Evolutionary conservation across 1,140 invertebrate species (phyloP), one percentile per base, ranked within the genome.

Genomic region (Pogonognathellus flavescens): DNA sequence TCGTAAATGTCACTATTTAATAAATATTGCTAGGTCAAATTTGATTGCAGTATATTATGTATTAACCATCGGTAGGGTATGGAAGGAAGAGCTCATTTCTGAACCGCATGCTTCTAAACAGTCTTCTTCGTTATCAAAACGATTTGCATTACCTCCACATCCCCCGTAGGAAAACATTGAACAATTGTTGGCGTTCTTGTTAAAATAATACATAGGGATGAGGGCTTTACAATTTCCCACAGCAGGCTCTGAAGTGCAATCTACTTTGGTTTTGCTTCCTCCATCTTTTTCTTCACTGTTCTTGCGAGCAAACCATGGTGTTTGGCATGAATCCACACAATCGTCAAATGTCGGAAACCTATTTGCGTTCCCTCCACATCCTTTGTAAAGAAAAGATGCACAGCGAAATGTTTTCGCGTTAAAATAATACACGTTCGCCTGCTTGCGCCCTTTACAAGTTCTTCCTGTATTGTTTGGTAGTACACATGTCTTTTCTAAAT

Each of bases 131-230:
- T 70, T 57, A 83, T 60, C 49, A 10, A 83, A 83, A 7, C 82
- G 55, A 70, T 83, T 83, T n/a, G 22, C 52, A 53, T 83, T 83
- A 18, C 82, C 82, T 66, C 57, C 50, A 14, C 82, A 83, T 6
- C 82, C 82, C 62, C 82, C 82, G 16, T 83, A 83, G 14, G 10
- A 41, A 53, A 83, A 83, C 22, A 10, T 20, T 10, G 13, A 50
- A n/a, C 82, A 83, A 4, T 52, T 62, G 13, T 70, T 70, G 0
- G 25, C 18, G 20, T 20, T 9, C 11, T 52, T 22, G 16, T 83
- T 25, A 20, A 18, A 83, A 66, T 83, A 66, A 22, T 31, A 83
- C 82, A 62, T 60, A 14, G 57, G 82, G 16, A 83, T 83, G 13
- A 83, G 25, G 5, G 82, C 82, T 66, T 57, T 55, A 50, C 82